Base-by-base conservation (phyloP, 2,113 vertebrate species). In the Bungarus multicinctus region DNA sequence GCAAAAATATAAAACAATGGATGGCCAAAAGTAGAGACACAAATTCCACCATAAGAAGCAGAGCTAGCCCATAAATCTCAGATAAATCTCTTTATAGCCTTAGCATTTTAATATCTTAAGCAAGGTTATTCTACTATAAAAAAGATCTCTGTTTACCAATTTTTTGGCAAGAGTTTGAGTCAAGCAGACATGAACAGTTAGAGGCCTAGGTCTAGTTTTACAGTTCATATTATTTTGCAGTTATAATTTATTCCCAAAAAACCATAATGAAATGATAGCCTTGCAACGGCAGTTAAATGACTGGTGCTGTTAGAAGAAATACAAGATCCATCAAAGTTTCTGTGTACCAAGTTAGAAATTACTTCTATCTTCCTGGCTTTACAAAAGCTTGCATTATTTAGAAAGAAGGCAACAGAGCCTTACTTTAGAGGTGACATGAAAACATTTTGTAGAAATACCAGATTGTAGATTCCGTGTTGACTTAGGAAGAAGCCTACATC, bases 1-100 rank as follows among this genome's bases (percentile, higher is more conserved):
- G 85, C 60, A 85, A 91, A 93, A 88, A 93, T 58, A 88, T 55
- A 93, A 93, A 88, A 91, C 0, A 87, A 20, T 4, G 27, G 92
- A 11, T 0, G 0, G 53, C 39, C 43, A 45, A 45, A 93, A 16
- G 89, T 87, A 50, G 18, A 88, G 94, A 34, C 0, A 2, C 87
- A 60, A 3, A 43, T 92, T 87, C 50, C 55, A 90, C 90, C 23
- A 30, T 50, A 89, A 87, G 47, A 52, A 18, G 8, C 7, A 3
- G 39, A 89, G 85, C 3, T 9, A 90, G 54, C 87, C n/a, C 5
- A 23, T 3, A 45, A 0, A 4, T n/a, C 90, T 69, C 52, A 89
- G 54, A 64, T 57, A 87, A 90, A 57, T 89, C 53, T 39, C 27
- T 86, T 90, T 93, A 0, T 0, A 25, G n/a, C 27, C 52, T 25